Evolutionary conservation across 2,888 invertebrate species (phyloP), one percentile per base, ranked within the genome.

Genomic region (Melanotus villosus): DNA sequence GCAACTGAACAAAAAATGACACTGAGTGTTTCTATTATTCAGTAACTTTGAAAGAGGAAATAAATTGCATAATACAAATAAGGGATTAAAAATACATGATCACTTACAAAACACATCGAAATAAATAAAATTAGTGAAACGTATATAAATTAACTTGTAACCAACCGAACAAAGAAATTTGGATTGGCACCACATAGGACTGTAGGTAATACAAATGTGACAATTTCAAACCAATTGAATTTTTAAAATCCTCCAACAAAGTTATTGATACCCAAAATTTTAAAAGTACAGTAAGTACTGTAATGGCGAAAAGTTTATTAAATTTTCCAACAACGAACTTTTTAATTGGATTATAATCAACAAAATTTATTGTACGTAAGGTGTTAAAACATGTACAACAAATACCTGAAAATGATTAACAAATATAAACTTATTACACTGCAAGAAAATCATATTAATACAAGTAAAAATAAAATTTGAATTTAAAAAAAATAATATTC

Each of bases 21-120:
- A 63, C 63, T 26, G 54, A 64, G 38, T 52, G 34, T 57, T 43
- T 30, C n/a, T 57, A 26, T 63, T 58, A 59, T 62, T 65, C 70
- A 70, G 65, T 65, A 70, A 70, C 70, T 70, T 70, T 65, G 65
- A 70, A 56, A 65, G 65, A 70, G 65, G 65, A 65, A 70, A 70
- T 60, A 60, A 70, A 59, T 65, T 64, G 30, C 30, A 41, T 63
- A 58, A 68, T 67, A 65, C 45, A 67, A 67, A 67, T 45, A 60
- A 67, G 26, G 58, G 47, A 52, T 38, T 59, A 62, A 62, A 62
- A 62, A 32, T 47, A 59, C 16, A 23, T 38, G 41, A 54, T 52
- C 50, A 59, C 34, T 65, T 45, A 58, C 41, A 68, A 58, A 68
- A 63, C 58, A 50, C 23, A 41, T 36, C 16, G 16, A 68, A 62